These are phyloP conservation scores for Potamilus streckersoni DNA, from an alignment of 1,140 invertebrate genomes.

Conservation along the genomic window DNA sequence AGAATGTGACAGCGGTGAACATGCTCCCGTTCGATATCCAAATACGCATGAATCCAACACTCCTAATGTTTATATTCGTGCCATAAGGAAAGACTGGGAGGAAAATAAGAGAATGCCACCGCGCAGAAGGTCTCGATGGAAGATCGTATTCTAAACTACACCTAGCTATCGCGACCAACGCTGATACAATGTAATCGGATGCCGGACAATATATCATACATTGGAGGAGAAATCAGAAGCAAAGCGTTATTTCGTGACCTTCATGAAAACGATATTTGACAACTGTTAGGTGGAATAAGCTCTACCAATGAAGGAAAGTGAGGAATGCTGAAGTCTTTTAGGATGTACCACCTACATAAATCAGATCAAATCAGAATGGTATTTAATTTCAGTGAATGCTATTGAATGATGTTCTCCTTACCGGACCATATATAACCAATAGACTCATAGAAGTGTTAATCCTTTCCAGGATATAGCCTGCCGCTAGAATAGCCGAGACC, in stretches of 20 bases:
- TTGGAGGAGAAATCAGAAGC: slow-evolving; percentile 9
- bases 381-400: slow-evolving; percentile 27
- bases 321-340: slow-evolving; percentile 28
- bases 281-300: slow-evolving; percentile 23
- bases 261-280: slow-evolving; percentile 10
- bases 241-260: slow-evolving; percentile 17
- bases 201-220: background rate
- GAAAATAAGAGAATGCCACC: too few relatives aligned
- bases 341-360: slow-evolving; percentile 17
- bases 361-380: slow-evolving; percentile 18
- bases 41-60: too few relatives aligned
- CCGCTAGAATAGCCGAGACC: slow-evolving; percentile 28
- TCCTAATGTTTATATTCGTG: too few relatives aligned
- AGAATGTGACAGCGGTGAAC: background rate
- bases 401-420: slow-evolving; percentile 29
- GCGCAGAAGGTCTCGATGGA: too few relatives aligned
- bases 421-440: slow-evolving; percentile 35
- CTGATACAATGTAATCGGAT: too few relatives aligned
- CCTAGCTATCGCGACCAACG: too few relatives aligned
- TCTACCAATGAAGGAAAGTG: background rate
- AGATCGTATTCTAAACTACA: too few relatives aligned
- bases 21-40: too few relatives aligned
- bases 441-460: slow-evolving; percentile 28
- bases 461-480: slow-evolving; percentile 21
- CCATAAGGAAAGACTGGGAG: too few relatives aligned